phyloP scores from a whole-genome alignment of 2,888 invertebrate genomes.

The Antheraea yamamai region DNA sequence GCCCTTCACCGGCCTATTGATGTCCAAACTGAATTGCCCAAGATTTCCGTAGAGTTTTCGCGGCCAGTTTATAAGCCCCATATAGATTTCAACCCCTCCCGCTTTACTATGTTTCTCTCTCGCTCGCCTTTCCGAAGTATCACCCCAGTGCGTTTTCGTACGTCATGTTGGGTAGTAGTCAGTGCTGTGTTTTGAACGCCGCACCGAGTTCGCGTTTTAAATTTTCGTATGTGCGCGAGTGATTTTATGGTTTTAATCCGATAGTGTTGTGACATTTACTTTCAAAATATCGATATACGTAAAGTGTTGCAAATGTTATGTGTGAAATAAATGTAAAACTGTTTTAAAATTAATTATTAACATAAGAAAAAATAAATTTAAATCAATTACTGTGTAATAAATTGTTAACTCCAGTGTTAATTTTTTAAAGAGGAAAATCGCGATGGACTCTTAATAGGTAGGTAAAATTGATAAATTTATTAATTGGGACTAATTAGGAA shows the following conservation, averaged over 20 bases:
- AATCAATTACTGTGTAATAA: background rate
- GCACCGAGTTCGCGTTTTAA: conserved; percentile 33
- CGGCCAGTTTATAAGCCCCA: conserved; percentile 53
- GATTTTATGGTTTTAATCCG: background rate
- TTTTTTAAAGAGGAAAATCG: background rate
- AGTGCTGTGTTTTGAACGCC: conserved; percentile 37
- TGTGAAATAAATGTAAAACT: background rate
- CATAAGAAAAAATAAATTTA: background rate
- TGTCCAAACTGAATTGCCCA: conserved; percentile 39
- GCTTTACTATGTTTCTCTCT: conserved; percentile 45
- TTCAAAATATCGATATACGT: background rate
- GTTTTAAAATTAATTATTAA: background rate
- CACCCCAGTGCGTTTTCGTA: conserved; percentile 63
- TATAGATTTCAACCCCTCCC: conserved; percentile 62
- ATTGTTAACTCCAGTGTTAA: conserved; percentile 3
- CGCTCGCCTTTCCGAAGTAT: conserved; percentile 48
- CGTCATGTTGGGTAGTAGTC: conserved; percentile 39
- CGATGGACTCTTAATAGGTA: background rate
- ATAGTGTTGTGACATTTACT: conserved; percentile 9
- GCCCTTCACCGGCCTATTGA: conserved; percentile 35
- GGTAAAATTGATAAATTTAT: background rate
- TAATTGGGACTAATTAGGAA: background rate
- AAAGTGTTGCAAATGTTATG: background rate
- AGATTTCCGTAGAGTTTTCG: conserved; percentile 48
- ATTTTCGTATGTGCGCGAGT: background rate